These are phyloP conservation scores for Nephrotoma guestfalica DNA, from an alignment of 2,888 invertebrate genomes.

Conservation along the genomic window DNA sequence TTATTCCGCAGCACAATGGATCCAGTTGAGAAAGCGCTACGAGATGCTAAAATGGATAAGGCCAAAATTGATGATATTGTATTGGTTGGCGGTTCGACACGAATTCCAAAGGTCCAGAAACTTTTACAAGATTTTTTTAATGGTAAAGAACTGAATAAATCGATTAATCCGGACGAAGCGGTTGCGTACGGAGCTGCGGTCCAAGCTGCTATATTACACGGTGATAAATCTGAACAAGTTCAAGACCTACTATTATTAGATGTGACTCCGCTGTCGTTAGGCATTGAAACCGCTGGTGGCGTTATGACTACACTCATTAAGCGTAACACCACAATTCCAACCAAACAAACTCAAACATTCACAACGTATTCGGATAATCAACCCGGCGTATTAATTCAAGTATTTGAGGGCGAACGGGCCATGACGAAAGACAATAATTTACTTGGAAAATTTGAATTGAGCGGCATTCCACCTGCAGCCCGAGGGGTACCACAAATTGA, in stretches of 20 bases:
- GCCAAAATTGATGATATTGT: slow-evolving; percentile 62
- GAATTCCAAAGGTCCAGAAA: slow-evolving; percentile 64
- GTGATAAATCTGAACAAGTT: slow-evolving; percentile 53
- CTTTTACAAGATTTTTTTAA: slow-evolving; percentile 61
- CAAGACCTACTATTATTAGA: slow-evolving; percentile 58
- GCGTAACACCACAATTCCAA: slow-evolving; percentile 54
- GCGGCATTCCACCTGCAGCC: slow-evolving; percentile 85
- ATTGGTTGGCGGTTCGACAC: slow-evolving; percentile 66
- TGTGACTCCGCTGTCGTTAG: slow-evolving; percentile 52
- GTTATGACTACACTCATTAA: slow-evolving; percentile 66
- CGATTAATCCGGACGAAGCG: slow-evolving; percentile 69
- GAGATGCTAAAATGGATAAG: slow-evolving; percentile 67
- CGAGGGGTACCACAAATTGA: slow-evolving; percentile 78
- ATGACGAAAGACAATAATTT: slow-evolving; percentile 92
- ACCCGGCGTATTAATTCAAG: slow-evolving; percentile 56
- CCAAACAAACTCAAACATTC: slow-evolving; percentile 58
- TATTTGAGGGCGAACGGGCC: slow-evolving; percentile 78
- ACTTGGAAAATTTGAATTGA: slow-evolving; percentile 89
- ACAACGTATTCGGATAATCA: slow-evolving; percentile 74
- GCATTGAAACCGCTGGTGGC: slow-evolving; percentile 69
- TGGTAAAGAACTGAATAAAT: slow-evolving; percentile 55
- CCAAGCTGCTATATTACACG: slow-evolving; percentile 56
- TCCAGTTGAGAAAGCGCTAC: slow-evolving; percentile 64
- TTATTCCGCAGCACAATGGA: slow-evolving; percentile 56
- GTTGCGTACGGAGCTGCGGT: slow-evolving; percentile 69